Evolutionary conservation across 2,113 vertebrate genomes (phyloP).

Genomic region (Nycticorax nycticorax): DNA sequence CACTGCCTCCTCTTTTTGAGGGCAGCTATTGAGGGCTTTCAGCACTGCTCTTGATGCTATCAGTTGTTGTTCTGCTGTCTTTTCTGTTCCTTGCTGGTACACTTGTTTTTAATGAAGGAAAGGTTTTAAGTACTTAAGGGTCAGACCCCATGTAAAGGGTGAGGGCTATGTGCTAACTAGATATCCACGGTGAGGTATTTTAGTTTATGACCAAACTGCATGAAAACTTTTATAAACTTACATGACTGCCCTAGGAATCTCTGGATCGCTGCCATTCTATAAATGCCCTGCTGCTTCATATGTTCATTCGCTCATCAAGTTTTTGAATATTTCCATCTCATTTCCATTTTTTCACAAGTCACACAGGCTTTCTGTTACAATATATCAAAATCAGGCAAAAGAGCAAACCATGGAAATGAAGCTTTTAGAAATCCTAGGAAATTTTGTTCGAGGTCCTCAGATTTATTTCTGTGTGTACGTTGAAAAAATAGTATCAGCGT

Average conservation of each 20-base stretch:
- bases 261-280: neutral
- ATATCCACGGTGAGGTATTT: neutral
- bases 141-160: neutral
- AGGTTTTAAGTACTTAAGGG: neutral
- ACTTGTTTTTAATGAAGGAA: neutral
- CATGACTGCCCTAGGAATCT: neutral
- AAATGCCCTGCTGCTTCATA: neutral
- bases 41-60: neutral
- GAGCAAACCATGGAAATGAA: neutral
- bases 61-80: neutral
- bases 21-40: neutral
- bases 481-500: neutral
- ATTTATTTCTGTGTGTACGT: neutral
- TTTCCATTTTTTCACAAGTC: constrained; percentile 3
- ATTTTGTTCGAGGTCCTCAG: neutral
- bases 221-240: neutral
- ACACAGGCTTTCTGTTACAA: neutral
- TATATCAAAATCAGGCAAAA: neutral
- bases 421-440: neutral
- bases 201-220: neutral
- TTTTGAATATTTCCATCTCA: neutral
- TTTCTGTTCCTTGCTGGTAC: neutral
- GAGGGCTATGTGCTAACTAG: neutral
- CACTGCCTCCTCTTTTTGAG: neutral
- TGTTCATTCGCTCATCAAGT: neutral